Evolutionary conservation across 35 echinoderm and acorn worm species (phyloP), one percentile per base, ranked within the genome.

Genomic region (Heliocidaris tuberculata): DNA sequence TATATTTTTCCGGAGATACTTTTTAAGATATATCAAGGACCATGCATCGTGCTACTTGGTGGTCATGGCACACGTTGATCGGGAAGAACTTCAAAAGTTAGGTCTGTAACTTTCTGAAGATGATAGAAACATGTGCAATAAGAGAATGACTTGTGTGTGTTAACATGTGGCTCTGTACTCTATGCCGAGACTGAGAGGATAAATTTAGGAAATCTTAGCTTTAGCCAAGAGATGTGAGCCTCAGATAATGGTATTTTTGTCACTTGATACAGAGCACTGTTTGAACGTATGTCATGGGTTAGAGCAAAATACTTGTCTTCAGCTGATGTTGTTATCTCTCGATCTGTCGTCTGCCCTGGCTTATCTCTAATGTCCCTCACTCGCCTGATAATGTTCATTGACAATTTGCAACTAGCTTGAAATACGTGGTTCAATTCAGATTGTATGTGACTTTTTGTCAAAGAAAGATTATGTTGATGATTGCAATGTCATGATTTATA

Each of bases 201-300:
- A 78, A 29, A 78, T 78, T 78, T 78, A 78, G 65, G 65, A 78
- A 78, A 78, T n/a, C 65, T 78, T 78, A 78, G 65, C 65, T 78
- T 78, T 78, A 78, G 21, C 21, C 65, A 5, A n/a, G 19, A 78
- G 65, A 78, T 78, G 65, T 29, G 21, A n/a, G 65, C 27, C 1
- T 21, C 7, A 78, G 65, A 78, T 78, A 78, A 78, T 78, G 65
- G 65, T 78, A n/a, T 78, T 78, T 78, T 27, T 78, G 65, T 78
- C 65, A 78, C 65, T 78, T 27, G 65, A 78, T 78, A 78, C 65
- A 78, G 17, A 5, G 65, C 65, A n/a, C 65, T 78, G 65, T 21
- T 4, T 78, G 65, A 78, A 78, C 27, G 65, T 7, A 9, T 78
- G 27, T 78, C 65, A 78, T 27, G 19, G 60, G 65, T 21, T 6